These are phyloP conservation scores for Drosophila antonietae DNA, from an alignment of 2,888 invertebrate genomes.

Conservation along the genomic window DNA sequence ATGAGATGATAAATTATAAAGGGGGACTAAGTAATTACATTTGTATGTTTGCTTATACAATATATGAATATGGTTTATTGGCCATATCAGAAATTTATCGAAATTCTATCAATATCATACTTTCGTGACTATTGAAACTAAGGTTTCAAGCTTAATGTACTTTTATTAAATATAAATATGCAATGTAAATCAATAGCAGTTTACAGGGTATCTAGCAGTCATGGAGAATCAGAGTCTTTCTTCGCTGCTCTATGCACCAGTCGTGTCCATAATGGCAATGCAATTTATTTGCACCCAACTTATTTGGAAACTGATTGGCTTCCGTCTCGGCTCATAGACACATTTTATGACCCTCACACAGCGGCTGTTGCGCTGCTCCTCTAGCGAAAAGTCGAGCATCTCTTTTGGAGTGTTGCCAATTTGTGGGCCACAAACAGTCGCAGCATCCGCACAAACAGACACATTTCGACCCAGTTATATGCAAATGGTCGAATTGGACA, in stretches of 20 bases:
- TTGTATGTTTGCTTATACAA: not conserved
- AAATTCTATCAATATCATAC: not conserved
- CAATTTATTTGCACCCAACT: constrained; percentile 77
- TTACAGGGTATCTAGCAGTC: not conserved
- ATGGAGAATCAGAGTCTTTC: not conserved
- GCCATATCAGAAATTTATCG: not conserved
- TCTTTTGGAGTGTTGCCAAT: constrained; percentile 53
- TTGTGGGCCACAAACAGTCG: constrained; percentile 26
- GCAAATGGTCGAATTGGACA: constrained; percentile 31
- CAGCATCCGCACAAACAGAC: constrained; percentile 8
- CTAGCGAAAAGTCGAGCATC: constrained; percentile 5
- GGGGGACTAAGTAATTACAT: too few species aligned
- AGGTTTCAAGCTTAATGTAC: not conserved
- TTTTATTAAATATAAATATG: not conserved
- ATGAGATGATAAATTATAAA: too few species aligned
- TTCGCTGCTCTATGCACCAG: not conserved
- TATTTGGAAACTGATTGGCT: constrained; percentile 63
- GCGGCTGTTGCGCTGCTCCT: not conserved
- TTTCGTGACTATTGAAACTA: not conserved
- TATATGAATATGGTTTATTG: not conserved
- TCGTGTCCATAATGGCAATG: constrained; percentile 55
- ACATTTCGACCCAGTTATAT: constrained; percentile 16
- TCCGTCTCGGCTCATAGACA: constrained; percentile 48
- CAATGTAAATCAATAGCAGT: not conserved
- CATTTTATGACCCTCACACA: constrained; percentile 31